A percentile compares a stretch with the other conserved stretches of the same genome.
Evolutionary conservation across 2,797 vertebrate genomes (phyloP).

Genomic region (Gobio occitaniae): DNA sequence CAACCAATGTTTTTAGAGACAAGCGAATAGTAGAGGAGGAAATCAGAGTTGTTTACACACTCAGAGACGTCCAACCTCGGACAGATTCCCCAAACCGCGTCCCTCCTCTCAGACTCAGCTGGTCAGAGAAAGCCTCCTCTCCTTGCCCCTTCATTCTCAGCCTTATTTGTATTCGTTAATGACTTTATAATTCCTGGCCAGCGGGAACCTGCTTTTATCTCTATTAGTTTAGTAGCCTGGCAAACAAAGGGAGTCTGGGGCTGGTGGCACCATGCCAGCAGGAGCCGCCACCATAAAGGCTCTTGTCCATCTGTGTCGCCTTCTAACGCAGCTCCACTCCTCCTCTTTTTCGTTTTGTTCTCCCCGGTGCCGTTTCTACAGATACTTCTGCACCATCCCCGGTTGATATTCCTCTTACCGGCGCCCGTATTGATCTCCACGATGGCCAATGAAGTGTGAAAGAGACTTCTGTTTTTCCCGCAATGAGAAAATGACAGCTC

Average conservation of each 20-base stretch:
- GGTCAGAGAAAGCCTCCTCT: conserved; percentile 77
- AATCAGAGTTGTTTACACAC: conserved; percentile 43
- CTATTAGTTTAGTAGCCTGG: conserved; percentile 84
- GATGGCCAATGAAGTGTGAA: conserved; percentile 62
- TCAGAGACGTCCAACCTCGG: conserved; percentile 28
- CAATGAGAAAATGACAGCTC: conserved; percentile 42
- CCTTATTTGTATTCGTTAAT: conserved; percentile 86
- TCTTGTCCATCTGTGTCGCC: conserved; percentile 82
- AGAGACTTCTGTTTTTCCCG: conserved; percentile 42
- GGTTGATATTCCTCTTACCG: conserved; percentile 57
- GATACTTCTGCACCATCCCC: conserved; percentile 59
- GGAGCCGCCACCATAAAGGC: conserved; percentile 81
- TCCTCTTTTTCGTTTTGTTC: conserved; percentile 30
- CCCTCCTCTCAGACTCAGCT: conserved; percentile 75
- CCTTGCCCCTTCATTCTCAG: conserved; percentile 76
- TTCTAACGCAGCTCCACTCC: conserved; percentile 49
- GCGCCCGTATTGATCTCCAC: conserved; percentile 65
- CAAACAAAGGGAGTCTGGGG: conserved; percentile 86
- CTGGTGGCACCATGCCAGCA: conserved; percentile 82
- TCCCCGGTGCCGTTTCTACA: conserved; percentile 56
- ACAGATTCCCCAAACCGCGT: conserved; percentile 38
- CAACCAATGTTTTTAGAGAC: conserved; percentile 2
- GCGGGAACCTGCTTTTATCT: conserved; percentile 88
- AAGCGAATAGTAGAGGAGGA: not conserved
- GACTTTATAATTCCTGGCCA: conserved; percentile 85